Evolutionary conservation across 2,888 invertebrate genomes (phyloP).

Genomic region (Eupsilia transversa): DNA sequence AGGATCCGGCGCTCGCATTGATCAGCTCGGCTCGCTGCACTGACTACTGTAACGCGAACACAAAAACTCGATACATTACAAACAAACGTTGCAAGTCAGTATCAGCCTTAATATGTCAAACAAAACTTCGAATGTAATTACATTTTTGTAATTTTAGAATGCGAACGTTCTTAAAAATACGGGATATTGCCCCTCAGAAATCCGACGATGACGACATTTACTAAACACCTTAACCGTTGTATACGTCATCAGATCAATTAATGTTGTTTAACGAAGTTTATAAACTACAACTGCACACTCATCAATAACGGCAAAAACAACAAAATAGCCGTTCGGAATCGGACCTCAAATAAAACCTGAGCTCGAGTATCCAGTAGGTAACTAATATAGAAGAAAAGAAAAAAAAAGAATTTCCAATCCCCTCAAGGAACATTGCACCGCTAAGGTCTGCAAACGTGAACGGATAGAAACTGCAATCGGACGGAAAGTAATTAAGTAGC

Average conservation of each 20-base stretch:
- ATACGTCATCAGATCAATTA: not conserved
- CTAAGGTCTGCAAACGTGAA: conserved; percentile 20
- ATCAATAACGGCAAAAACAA: not conserved
- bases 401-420: conserved; percentile 13
- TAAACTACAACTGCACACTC: not conserved
- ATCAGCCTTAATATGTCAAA: too few species aligned
- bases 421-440: conserved; percentile 2
- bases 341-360: not conserved
- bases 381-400: not conserved
- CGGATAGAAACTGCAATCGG: conserved; percentile 31
- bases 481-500: conserved; percentile 39
- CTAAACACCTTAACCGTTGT: not conserved
- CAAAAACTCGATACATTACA: too few species aligned
- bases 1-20: too few species aligned
- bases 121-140: too few species aligned
- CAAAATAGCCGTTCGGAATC: not conserved
- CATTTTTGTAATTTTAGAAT: too few species aligned
- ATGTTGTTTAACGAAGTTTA: not conserved
- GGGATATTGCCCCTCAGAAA: not conserved
- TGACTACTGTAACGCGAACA: too few species aligned
- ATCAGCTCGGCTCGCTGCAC: too few species aligned
- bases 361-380: not conserved
- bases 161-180: not conserved
- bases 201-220: not conserved
- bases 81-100: too few species aligned